Evolutionary conservation across 2,113 vertebrate species (phyloP).

Genomic region (Cyprinodon brontotheroides): DNA sequence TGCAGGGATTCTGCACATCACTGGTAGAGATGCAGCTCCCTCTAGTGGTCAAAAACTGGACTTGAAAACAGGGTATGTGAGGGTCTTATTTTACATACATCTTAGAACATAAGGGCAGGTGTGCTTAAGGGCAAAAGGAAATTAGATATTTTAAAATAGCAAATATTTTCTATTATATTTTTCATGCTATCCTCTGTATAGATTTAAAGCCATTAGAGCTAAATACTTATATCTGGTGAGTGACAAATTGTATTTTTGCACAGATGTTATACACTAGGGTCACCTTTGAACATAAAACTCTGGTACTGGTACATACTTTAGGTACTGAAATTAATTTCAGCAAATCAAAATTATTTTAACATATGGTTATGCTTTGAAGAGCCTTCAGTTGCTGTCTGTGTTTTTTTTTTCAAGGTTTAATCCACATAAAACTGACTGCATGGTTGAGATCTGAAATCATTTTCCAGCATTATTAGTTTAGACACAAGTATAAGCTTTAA

Average conservation of each 20-base stretch:
- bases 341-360: not conserved
- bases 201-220: not conserved
- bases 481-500: not conserved
- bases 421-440: not conserved
- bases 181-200: not conserved
- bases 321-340: not conserved
- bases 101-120: not conserved
- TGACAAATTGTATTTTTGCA: not conserved
- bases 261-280: not conserved
- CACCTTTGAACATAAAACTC: not conserved
- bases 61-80: not conserved
- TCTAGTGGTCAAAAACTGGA: constrained; percentile 47
- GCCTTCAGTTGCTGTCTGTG: not conserved
- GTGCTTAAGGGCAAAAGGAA: no score
- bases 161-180: not conserved
- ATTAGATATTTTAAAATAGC: no score
- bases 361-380: not conserved
- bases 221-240: not conserved
- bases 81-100: not conserved
- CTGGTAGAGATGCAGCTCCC: constrained; percentile 30
- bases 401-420: not conserved
- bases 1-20: not conserved
- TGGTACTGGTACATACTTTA: not conserved
- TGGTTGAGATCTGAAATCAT: not conserved
- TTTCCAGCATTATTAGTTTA: not conserved